Evolutionary conservation across 2,797 vertebrate species (phyloP).

Genomic region (Hydrolagus colliei): DNA sequence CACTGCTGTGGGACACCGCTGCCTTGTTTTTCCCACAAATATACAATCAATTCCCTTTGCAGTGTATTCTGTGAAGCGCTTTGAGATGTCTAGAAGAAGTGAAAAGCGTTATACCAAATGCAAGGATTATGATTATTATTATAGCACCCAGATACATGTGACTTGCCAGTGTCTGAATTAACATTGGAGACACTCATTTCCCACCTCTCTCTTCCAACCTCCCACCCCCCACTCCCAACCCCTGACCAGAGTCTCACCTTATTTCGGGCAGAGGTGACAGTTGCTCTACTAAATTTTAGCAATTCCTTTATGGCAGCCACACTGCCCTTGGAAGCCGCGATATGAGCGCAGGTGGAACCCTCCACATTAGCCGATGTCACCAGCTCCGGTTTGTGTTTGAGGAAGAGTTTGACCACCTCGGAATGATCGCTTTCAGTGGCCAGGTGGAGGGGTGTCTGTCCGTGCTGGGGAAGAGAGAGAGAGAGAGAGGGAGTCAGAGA

Average conservation of each 20-base stretch:
- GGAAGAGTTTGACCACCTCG: slow-evolving; percentile 51
- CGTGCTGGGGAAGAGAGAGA: slow-evolving; percentile 39
- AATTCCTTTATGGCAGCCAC: slow-evolving; percentile 49
- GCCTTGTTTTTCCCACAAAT: too few species aligned
- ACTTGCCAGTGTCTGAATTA: too few species aligned
- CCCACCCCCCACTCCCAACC: neutral
- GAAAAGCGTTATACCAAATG: too few species aligned
- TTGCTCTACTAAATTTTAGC: slow-evolving; percentile 45
- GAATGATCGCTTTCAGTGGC: slow-evolving; percentile 52
- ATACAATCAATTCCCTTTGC: too few species aligned
- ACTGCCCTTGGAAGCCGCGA: slow-evolving; percentile 52
- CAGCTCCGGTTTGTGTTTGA: slow-evolving; percentile 45
- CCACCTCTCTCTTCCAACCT: too few species aligned
- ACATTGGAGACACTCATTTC: too few species aligned
- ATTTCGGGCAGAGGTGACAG: slow-evolving; percentile 42
- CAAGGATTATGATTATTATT: too few species aligned
- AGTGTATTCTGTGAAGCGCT: too few species aligned
- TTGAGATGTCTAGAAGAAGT: too few species aligned
- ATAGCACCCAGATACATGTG: too few species aligned
- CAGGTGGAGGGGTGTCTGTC: slow-evolving; percentile 52
- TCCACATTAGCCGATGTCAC: slow-evolving; percentile 46
- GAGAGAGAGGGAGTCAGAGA: neutral
- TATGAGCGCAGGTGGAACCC: slow-evolving; percentile 49
- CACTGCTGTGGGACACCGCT: too few species aligned
- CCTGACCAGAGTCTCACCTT: slow-evolving; percentile 42